Conservation (phyloP, 2,888 invertebrate genomes). For the Reticulitermes lucifugus region DNA sequence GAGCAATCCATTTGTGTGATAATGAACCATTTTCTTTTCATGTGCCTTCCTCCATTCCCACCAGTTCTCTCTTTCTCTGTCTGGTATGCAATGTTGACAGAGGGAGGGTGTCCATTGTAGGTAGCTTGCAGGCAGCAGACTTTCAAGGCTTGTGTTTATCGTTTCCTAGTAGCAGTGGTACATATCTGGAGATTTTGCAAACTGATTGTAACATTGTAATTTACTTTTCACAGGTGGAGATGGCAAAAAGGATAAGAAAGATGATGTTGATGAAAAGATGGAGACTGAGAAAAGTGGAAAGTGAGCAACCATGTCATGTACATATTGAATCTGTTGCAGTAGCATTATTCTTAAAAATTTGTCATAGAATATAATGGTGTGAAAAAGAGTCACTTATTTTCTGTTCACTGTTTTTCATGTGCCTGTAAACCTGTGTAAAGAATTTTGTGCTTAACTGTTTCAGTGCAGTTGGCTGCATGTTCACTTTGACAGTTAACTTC, state of each 20-base stretch:
- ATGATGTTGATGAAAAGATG: conserved; percentile 56
- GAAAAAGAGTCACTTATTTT: conserved; percentile 12
- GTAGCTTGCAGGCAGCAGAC: too few relatives aligned
- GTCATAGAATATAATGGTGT: conserved; percentile 2
- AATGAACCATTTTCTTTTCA: too few relatives aligned
- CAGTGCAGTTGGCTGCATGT: background rate
- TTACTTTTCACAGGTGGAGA: conserved; percentile 63
- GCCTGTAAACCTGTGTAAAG: conserved; percentile 37
- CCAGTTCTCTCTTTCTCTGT: too few relatives aligned
- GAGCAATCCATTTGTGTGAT: too few relatives aligned
- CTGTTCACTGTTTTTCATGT: conserved; percentile 35
- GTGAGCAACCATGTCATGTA: conserved; percentile 24
- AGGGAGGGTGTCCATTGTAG: too few relatives aligned
- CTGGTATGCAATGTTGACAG: too few relatives aligned
- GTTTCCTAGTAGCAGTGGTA: too few relatives aligned
- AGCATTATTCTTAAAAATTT: background rate
- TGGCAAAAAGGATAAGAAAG: conserved; percentile 70
- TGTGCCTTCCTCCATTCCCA: too few relatives aligned
- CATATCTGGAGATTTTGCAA: too few relatives aligned
- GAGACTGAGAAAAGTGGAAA: conserved; percentile 53
- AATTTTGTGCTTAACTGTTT: conserved; percentile 3
- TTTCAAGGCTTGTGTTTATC: too few relatives aligned
- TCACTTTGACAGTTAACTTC: background rate
- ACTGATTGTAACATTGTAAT: background rate
- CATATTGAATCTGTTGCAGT: background rate